A percentile compares a stretch with the other conserved stretches of the same genome.
Evolutionary conservation across 1,140 invertebrate genomes (phyloP).

Genomic region (Micrasema minimum): DNA sequence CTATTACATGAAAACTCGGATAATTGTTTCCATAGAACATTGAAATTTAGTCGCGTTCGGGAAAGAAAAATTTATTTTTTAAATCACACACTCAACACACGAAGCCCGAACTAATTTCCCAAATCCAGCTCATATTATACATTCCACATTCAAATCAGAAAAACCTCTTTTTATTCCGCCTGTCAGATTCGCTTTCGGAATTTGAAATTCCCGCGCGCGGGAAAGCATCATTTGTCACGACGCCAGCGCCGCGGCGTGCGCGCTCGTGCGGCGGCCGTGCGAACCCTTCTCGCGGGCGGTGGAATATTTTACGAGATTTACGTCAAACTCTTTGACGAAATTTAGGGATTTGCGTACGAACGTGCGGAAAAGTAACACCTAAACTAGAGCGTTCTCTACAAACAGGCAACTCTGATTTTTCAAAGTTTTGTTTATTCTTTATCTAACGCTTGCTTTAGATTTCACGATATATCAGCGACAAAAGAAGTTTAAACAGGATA

Average conservation of each 20-base stretch:
- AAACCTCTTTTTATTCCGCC: slow-evolving; percentile 27
- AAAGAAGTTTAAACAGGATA: too few relatives aligned
- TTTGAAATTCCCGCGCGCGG: slow-evolving; percentile 21
- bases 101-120: not conserved
- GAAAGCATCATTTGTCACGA: slow-evolving; percentile 29
- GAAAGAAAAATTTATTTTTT: too few relatives aligned
- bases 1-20: too few relatives aligned
- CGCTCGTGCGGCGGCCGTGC: slow-evolving; percentile 8
- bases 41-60: not conserved
- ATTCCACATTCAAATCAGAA: slow-evolving; percentile 18
- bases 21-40: too few relatives aligned
- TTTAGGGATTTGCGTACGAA: slow-evolving; percentile 10
- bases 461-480: too few relatives aligned
- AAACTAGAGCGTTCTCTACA: not conserved
- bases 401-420: not conserved
- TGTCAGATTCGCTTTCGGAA: slow-evolving; percentile 37
- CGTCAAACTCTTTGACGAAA: slow-evolving; percentile 12
- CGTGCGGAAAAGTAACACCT: slow-evolving; percentile 11
- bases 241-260: slow-evolving; percentile 9
- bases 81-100: too few relatives aligned
- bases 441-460: too few relatives aligned
- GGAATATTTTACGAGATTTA: slow-evolving; percentile 18
- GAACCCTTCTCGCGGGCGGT: slow-evolving; percentile 1
- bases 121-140: too few relatives aligned
- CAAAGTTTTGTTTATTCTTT: not conserved